Conservation (phyloP, 2,888 invertebrate species). For the Sisyra nigra region DNA sequence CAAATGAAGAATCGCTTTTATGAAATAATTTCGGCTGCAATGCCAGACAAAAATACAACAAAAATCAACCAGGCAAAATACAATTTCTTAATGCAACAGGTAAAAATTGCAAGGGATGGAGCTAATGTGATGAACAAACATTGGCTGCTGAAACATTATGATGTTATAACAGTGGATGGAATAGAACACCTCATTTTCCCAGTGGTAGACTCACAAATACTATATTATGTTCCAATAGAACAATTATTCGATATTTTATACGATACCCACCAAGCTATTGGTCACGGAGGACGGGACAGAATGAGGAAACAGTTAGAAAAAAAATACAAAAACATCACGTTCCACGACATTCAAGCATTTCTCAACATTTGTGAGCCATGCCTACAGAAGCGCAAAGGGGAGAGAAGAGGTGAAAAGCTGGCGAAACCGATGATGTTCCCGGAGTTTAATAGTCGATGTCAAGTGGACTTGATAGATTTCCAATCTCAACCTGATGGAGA, state of each 20-base stretch:
- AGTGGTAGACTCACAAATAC: slow-evolving; percentile 4
- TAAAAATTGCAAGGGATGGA: too few species aligned
- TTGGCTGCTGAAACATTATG: slow-evolving; percentile 13
- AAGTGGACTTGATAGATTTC: slow-evolving; percentile 22
- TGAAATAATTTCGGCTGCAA: too few species aligned
- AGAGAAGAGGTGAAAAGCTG: too few species aligned
- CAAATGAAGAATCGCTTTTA: too few species aligned
- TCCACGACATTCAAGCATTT: slow-evolving; percentile 13
- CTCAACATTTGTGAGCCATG: slow-evolving; percentile 17
- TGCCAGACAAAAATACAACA: too few species aligned
- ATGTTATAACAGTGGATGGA: slow-evolving; percentile 9
- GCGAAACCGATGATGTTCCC: slow-evolving; percentile 4
- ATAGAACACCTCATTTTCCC: slow-evolving; percentile 11
- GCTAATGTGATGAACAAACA: too few species aligned
- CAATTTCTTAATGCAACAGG: too few species aligned
- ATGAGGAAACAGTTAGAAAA: slow-evolving; percentile 14
- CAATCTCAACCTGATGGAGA: slow-evolving; percentile 18
- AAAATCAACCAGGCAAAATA: too few species aligned
- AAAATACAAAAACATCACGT: slow-evolving; percentile 16
- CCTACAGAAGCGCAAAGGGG: slow-evolving; percentile 8
- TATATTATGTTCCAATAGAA: slow-evolving; percentile 12
- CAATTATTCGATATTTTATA: slow-evolving; percentile 15
- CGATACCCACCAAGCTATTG: slow-evolving; percentile 15
- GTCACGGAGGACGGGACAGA: slow-evolving; percentile 17
- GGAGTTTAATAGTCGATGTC: slow-evolving; percentile 17